phyloP scores from a whole-genome alignment of 2,113 vertebrate genomes.

The Charina bottae region DNA sequence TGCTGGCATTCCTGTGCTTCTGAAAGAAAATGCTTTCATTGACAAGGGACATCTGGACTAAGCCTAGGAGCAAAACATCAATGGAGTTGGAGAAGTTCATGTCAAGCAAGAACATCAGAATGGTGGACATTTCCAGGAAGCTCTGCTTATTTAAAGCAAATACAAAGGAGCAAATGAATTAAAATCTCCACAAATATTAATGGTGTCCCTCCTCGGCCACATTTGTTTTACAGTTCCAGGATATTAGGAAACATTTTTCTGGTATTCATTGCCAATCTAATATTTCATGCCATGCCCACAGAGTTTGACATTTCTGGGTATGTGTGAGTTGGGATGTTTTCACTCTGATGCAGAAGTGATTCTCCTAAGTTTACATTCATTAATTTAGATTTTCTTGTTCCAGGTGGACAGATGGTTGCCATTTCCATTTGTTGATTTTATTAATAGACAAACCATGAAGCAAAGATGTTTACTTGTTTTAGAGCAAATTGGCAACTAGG shows the following conservation, averaged over 20 bases:
- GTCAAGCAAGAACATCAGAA: not conserved
- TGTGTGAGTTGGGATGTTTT: not conserved
- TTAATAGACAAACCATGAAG: not conserved
- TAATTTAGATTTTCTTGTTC: not conserved
- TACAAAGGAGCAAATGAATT: not conserved
- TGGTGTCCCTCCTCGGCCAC: not conserved
- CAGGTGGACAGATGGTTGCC: not conserved
- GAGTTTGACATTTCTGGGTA: not conserved
- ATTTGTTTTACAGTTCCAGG: conserved; percentile 1
- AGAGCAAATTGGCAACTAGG: not conserved
- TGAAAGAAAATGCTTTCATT: conserved; percentile 29
- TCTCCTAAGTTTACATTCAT: not conserved
- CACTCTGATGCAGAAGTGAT: not conserved
- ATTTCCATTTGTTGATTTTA: not conserved
- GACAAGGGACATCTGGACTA: conserved; percentile 40
- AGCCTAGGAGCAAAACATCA: conserved; percentile 39
- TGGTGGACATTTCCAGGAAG: conserved; percentile 9
- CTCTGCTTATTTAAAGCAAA: not conserved
- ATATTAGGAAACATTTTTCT: not conserved
- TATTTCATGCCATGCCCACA: not conserved
- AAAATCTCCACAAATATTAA: not conserved
- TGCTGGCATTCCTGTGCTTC: conserved; percentile 28
- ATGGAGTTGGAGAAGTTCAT: not conserved
- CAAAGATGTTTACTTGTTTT: not conserved
- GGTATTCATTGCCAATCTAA: not conserved